phyloP scores from a whole-genome alignment of 37 sponge, comb jelly and placozoan genomes.

The Lycopodina hypogea region DNA sequence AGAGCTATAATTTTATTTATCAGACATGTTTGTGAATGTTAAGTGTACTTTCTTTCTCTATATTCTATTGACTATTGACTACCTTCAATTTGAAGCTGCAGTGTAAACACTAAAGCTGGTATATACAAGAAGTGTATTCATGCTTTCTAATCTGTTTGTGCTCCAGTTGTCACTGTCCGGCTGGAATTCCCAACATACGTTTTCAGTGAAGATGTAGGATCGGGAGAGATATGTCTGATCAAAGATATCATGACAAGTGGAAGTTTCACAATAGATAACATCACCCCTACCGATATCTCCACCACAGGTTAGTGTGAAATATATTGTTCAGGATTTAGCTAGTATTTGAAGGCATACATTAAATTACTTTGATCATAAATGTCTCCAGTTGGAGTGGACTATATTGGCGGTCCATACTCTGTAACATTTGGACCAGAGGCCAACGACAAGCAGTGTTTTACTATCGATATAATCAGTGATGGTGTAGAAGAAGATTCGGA shows the following conservation, averaged over 20 bases:
- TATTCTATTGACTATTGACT: no score
- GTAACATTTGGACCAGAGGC: conserved; percentile 13
- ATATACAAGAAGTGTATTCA: neutral
- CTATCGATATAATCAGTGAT: neutral
- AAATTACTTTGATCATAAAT: conserved; percentile 5
- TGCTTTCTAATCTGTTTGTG: neutral
- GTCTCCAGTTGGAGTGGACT: conserved; percentile 28
- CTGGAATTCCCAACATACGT: conserved; percentile 12
- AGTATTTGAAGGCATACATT: neutral
- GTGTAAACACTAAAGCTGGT: neutral
- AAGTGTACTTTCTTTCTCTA: no score
- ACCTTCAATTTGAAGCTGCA: no score
- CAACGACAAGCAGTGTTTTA: conserved; percentile 9
- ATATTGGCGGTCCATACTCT: conserved; percentile 10
- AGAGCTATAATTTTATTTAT: no score
- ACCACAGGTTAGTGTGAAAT: conserved; percentile 8
- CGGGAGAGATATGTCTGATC: conserved; percentile 15
- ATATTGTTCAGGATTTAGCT: neutral
- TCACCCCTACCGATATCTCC: neutral
- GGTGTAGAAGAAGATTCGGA: conserved; percentile 2
- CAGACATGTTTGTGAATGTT: no score
- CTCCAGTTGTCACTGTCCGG: conserved; percentile 7
- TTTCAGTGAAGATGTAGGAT: neutral
- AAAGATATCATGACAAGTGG: conserved; percentile 14
- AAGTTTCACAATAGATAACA: neutral